A percentile compares a stretch with the other conserved stretches of the same genome.
Evolutionary conservation across 2,797 vertebrate genomes (phyloP).

Genomic region (Chelonia mydas): DNA sequence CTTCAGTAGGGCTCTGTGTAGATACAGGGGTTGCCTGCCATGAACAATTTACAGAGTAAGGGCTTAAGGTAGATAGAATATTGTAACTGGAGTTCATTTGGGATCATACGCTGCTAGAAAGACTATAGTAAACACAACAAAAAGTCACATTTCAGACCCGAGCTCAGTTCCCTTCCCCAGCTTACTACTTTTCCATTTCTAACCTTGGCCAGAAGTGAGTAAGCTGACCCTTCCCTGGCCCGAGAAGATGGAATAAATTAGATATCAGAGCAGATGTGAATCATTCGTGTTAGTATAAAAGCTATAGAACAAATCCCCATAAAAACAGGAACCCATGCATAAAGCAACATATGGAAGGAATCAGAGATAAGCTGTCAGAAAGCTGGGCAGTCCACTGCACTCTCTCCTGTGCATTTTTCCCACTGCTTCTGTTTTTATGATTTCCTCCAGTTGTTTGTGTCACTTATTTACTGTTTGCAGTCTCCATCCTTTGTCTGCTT

Average conservation of each 20-base stretch:
- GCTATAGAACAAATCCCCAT: constrained; percentile 73
- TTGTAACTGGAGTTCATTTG: background rate
- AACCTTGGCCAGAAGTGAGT: background rate
- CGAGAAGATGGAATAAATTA: constrained; percentile 75
- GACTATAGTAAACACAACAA: background rate
- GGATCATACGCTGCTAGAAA: background rate
- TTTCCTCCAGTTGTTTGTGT: constrained; percentile 61
- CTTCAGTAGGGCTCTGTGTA: background rate
- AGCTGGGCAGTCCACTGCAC: constrained; percentile 49
- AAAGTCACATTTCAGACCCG: background rate
- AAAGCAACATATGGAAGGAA: constrained; percentile 77
- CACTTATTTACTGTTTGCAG: constrained; percentile 59
- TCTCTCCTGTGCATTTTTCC: constrained; percentile 49
- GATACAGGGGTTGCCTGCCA: background rate
- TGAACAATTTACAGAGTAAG: background rate
- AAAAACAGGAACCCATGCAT: constrained; percentile 73
- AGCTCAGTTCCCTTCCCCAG: constrained; percentile 4
- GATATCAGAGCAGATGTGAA: constrained; percentile 79
- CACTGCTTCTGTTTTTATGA: constrained; percentile 40
- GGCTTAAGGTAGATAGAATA: background rate
- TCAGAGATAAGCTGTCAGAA: constrained; percentile 68
- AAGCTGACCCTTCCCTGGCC: constrained; percentile 52
- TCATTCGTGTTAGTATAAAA: constrained; percentile 76
- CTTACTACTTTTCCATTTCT: background rate
- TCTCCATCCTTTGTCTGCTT: constrained; percentile 60